Base-by-base conservation (phyloP, 2,797 vertebrate genomes). In the Clarias pachynema region DNA sequence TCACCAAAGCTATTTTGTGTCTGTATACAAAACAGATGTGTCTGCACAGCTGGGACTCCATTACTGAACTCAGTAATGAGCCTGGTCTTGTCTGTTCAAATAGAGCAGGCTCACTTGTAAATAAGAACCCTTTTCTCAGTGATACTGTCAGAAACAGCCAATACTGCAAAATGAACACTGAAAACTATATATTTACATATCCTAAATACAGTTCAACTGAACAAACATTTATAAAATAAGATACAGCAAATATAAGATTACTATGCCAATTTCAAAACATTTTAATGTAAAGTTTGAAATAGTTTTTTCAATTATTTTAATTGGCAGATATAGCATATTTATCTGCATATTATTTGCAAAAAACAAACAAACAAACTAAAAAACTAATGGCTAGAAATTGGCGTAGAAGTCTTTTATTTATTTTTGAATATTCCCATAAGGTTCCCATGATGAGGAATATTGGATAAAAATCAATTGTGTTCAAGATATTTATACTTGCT, bases 1-100 rank as follows among this genome's bases (percentile, higher is more conserved):
- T 65, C 15, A 79, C 40, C 59, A 79, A 63, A 20, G 22, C 77
- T 63, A 79, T 79, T 79, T 44, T 63, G 59, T 44, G 37, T 44
- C 62, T 66, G 79, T 49, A 82, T 12, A 59, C 22, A 66, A 78
- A 78, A 37, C 73, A 75, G 34, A 29, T 66, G 31, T 53, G 62
- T 77, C 59, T 83, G 31, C 57, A 53, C 60, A 77, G 37, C 72
- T 84, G 82, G 70, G 12, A 65, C 44, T 84, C 56, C 60, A 65
- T 74, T 83, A 63, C 59, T 83, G 8, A 75, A 40, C 22, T 82
- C 29, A 40, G 31, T 57, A 75, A 74, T 77, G 60, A 70, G 66
- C 49, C 44, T 70, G 65, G 65, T 70, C 66, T 34, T 69, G 49
- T n/a, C 49, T 81, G 29, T 69, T 14, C 16, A 66, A 81, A 69